phyloP scores from a whole-genome alignment of 2,113 vertebrate genomes.

The Serilophus lunatus region DNA sequence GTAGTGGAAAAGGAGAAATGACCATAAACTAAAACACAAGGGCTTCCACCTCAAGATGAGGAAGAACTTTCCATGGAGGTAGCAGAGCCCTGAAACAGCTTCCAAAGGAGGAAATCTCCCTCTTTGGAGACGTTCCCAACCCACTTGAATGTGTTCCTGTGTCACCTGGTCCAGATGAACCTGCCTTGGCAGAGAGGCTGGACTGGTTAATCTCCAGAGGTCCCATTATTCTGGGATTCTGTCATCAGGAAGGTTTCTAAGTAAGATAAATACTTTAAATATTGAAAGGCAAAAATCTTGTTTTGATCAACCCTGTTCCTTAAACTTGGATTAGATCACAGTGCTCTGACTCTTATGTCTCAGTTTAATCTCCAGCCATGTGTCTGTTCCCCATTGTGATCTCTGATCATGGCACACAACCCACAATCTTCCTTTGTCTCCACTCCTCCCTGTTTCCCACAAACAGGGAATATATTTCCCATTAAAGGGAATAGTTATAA shows the following conservation, averaged over 20 bases:
- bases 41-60: not conserved
- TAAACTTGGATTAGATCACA: not conserved
- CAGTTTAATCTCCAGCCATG: not conserved
- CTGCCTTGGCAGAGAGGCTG: not conserved
- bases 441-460: not conserved
- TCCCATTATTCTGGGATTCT: not conserved
- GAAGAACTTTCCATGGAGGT: not conserved
- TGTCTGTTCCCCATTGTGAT: not conserved
- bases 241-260: not conserved
- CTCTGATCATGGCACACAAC: not conserved
- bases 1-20: not conserved
- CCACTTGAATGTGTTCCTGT: not conserved
- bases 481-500: not conserved
- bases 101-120: not conserved
- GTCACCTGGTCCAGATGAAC: not conserved
- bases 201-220: not conserved
- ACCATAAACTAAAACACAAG: not conserved
- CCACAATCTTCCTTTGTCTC: not conserved
- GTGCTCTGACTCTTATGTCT: not conserved
- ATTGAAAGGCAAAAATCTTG: not conserved
- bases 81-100: not conserved
- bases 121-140: not conserved
- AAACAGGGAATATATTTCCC: not conserved
- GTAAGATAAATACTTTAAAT: not conserved
- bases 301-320: not conserved